Conservation (phyloP, 2,113 vertebrate species). For the Ovibos moschatus region DNA sequence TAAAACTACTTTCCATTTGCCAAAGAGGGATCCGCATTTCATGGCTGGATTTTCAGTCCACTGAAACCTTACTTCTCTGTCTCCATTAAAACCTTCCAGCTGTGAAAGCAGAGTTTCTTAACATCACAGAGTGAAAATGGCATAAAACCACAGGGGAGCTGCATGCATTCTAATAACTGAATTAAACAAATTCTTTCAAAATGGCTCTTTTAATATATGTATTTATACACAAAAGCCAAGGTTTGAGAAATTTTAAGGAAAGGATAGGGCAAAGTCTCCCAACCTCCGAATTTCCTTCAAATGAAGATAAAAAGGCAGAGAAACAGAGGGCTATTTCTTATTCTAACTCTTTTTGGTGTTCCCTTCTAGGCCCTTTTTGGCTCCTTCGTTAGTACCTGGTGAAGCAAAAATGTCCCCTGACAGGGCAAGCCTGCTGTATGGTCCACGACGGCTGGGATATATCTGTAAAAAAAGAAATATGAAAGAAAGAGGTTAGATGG, state of each 20-base stretch:
- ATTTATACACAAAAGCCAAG: background rate
- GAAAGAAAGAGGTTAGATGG: background rate
- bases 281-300: background rate
- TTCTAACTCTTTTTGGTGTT: background rate
- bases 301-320: background rate
- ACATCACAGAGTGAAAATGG: background rate
- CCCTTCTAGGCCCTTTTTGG: background rate
- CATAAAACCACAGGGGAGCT: background rate
- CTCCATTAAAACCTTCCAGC: background rate
- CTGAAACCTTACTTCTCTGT: background rate
- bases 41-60: background rate
- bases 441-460: conserved; percentile 98
- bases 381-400: conserved; percentile 89
- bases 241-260: background rate
- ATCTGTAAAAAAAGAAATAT: conserved; percentile 80
- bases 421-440: conserved; percentile 94
- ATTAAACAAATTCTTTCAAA: background rate
- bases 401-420: conserved; percentile 94
- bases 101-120: background rate
- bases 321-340: background rate
- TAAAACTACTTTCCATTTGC: background rate
- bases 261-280: background rate
- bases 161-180: background rate
- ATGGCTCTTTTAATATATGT: background rate
- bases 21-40: background rate